Evolutionary conservation across 2,888 invertebrate genomes (phyloP), one percentile per base, ranked within the genome.

Genomic region (Philonicus albiceps): DNA sequence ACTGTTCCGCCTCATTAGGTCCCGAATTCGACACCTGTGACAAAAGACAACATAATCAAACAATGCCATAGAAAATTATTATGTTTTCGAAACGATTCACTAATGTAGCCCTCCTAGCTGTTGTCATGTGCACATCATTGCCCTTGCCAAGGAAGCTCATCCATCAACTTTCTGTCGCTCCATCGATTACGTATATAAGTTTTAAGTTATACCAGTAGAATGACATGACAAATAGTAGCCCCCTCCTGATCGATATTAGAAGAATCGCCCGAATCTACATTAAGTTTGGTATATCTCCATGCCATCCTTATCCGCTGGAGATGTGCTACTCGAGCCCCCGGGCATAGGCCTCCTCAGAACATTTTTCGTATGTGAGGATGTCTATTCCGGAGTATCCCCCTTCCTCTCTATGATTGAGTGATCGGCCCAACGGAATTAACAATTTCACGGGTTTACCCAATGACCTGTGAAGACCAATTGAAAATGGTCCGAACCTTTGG

Each of bases 1-100:
- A 91, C 95, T 96, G 90, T 95, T 96, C 49, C 93, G 89, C 93
- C 95, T 95, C 78, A 97, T 91, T 86, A 92, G 91, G 75, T 95
- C 92, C 87, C 97, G 93, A 74, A 97, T 94, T 30, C 92, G 92
- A 90, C 96, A 96, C 88, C 97, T 92, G 86, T 76, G 76, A 7
- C 37, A 40, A 40, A 43, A 19, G 19, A 76, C 13, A 37, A 76
- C 22, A 76, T 34, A 74, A 74, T 74, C n/a, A 80, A 53, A 40
- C 78, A 78, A 78, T 40, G 37, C 43, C 37, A 27, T 78, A n/a
- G 78, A 78, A 78, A 37, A 74, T 37, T 74, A 74, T 74, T 31
- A 27, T 74, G 74, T 74, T 74, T 37, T 19, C 30, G 30, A 74
- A 74, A 74, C 49, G 34, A 31, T 74, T 74, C 74, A 64, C 64